Conservation (phyloP, 2,797 vertebrate genomes). For the Loris lydekkerianus region DNA sequence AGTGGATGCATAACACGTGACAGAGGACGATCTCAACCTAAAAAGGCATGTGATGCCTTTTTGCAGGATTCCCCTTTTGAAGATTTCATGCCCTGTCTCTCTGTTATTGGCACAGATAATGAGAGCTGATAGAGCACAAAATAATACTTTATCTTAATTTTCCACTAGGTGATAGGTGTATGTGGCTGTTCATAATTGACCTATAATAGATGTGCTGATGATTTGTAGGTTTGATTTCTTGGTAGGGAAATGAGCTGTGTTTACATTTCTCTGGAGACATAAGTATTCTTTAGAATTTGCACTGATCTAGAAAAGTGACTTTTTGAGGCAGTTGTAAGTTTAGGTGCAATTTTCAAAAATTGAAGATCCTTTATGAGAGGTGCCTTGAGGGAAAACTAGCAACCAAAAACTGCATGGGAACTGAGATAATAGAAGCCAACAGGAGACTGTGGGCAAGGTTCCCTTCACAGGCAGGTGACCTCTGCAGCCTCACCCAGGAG, state of each 20-base stretch:
- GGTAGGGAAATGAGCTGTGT: neutral
- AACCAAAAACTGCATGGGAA: neutral
- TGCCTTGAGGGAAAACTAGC: neutral
- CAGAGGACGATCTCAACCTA: neutral
- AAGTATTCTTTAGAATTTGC: slow-evolving; percentile 7
- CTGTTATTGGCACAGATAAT: neutral
- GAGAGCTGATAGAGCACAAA: slow-evolving; percentile 26
- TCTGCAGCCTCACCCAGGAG: neutral
- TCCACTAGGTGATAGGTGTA: neutral
- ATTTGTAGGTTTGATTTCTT: slow-evolving; percentile 33
- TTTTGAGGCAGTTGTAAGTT: neutral
- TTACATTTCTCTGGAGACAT: neutral
- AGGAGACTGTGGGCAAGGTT: neutral
- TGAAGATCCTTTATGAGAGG: neutral
- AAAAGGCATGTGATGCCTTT: neutral
- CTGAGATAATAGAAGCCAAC: neutral
- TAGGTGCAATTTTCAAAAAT: slow-evolving; percentile 33
- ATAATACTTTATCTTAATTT: slow-evolving; percentile 37
- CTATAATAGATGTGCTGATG: neutral
- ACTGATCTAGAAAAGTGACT: neutral
- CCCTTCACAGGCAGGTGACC: neutral
- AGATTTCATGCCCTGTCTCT: neutral
- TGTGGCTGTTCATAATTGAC: neutral
- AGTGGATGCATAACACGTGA: neutral
- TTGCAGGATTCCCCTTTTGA: neutral